Base-by-base conservation (phyloP, 30 jellyfish, hydroid and myxozoan species). In the Haliclystus octoradiatus region DNA sequence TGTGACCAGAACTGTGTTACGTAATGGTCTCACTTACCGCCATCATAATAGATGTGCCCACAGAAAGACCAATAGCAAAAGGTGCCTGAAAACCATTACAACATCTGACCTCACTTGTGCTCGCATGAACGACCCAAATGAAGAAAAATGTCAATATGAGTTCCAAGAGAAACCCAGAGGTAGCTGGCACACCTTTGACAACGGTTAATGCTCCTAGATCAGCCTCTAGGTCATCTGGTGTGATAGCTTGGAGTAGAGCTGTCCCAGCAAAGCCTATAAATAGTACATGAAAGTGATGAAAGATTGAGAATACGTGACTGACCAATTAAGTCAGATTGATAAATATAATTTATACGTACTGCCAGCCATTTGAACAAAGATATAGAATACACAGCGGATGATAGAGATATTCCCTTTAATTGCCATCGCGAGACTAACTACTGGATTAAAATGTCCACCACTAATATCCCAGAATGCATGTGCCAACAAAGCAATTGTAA, bases 401-500 rank as follows among this genome's bases (percentile, higher is more conserved):
- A 49, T 25, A 7, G 79, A 69, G 14, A 69, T 49, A 12, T 69
- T 49, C n/a, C 71, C 35, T 26, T 19, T 19, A 25, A 69, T 49
- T 47, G 49, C 22, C 79, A 69, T 2, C 0, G 79, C 72, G n/a
- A 69, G 72, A 15, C 72, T 34, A 0, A 69, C 79, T 24, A 2
- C 79, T 2, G 79, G 79, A 31, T 69, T 69, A 30, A 69, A 69
- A 26, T 69, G 79, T 1, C 79, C 79, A 69, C 79, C 79, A 26
- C 79, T 69, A 0, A 69, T 27, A 22, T 69, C 79, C 79, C 79
- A 69, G 47, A 69, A 69, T 24, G 79, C 79, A 28, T 62, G 47
- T 19, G 79, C 79, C 46, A 69, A 25, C 12, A 40, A 28, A 0
- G 79, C 79, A 3, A 69, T 62, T 25, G 73, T 49, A 0, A 69